Evolutionary conservation across 2,888 invertebrate species (phyloP).

Genomic region (Anthrax anthrax): DNA sequence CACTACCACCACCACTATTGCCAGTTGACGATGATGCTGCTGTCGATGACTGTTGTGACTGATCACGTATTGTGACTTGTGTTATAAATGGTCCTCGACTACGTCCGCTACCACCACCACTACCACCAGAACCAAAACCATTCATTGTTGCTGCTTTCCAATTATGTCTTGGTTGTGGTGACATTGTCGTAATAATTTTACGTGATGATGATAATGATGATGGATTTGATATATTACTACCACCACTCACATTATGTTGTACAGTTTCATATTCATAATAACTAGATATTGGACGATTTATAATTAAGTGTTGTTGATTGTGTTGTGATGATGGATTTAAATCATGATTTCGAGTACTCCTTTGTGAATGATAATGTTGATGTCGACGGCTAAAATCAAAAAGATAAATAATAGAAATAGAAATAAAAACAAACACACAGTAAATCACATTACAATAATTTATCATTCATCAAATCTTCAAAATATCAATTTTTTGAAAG

Average conservation of each 20-base stretch:
- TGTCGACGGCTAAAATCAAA: constrained; percentile 43
- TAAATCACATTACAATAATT: too few species aligned
- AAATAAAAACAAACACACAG: too few species aligned
- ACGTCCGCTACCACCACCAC: constrained; percentile 29
- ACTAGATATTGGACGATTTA: constrained; percentile 55
- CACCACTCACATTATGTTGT: constrained; percentile 39
- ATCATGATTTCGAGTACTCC: constrained; percentile 44
- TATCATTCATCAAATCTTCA: too few species aligned
- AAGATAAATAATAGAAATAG: too few species aligned
- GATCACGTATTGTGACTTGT: constrained; percentile 45
- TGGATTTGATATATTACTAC: constrained; percentile 11
- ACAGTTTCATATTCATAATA: constrained; percentile 76
- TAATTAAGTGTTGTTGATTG: constrained; percentile 7
- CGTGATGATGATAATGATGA: constrained; percentile 15
- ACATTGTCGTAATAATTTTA: constrained; percentile 9
- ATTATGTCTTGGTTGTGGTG: constrained; percentile 19
- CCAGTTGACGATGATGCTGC: constrained; percentile 13
- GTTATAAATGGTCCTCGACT: constrained; percentile 45
- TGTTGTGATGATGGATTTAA: constrained; percentile 15
- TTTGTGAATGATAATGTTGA: constrained; percentile 51
- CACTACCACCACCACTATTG: too few species aligned
- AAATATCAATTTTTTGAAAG: too few species aligned
- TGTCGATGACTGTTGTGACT: constrained; percentile 24
- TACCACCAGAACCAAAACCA: constrained; percentile 19
- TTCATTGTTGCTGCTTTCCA: constrained; percentile 30